Conservation (phyloP, 2,113 vertebrate species). For the Athene cunicularia region DNA sequence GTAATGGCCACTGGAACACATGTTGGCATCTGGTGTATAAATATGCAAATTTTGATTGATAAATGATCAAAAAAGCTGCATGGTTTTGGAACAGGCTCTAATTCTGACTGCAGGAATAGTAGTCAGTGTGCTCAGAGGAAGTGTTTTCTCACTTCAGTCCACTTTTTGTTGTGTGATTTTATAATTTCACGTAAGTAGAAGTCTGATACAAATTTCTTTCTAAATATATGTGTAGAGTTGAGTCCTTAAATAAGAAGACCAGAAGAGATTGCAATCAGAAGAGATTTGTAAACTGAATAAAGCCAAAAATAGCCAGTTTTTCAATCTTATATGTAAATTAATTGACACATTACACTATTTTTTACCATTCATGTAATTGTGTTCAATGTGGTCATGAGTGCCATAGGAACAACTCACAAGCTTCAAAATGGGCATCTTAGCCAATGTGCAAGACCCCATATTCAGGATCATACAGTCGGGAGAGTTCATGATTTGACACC, state of each 20-base stretch:
- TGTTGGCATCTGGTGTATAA: background rate
- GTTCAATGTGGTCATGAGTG: background rate
- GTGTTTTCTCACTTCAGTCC: background rate
- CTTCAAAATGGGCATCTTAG: background rate
- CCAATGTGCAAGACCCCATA: background rate
- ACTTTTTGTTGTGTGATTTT: background rate
- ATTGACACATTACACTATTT: background rate
- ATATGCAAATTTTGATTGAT: background rate
- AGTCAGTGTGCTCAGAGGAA: background rate
- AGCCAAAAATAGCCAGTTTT: background rate
- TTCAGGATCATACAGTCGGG: background rate
- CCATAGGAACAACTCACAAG: background rate
- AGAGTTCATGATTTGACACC: background rate
- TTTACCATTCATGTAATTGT: background rate
- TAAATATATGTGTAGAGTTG: background rate
- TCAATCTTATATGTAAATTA: background rate
- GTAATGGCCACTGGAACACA: background rate
- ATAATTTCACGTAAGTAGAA: background rate
- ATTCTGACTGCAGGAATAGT: background rate
- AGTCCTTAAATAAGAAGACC: background rate
- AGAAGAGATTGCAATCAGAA: background rate
- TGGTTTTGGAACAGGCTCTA: background rate
- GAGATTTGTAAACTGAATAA: background rate
- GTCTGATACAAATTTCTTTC: background rate
- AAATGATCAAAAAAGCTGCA: background rate